Conservation (phyloP, 2,797 vertebrate species). For the Eospalax fontanierii region DNA sequence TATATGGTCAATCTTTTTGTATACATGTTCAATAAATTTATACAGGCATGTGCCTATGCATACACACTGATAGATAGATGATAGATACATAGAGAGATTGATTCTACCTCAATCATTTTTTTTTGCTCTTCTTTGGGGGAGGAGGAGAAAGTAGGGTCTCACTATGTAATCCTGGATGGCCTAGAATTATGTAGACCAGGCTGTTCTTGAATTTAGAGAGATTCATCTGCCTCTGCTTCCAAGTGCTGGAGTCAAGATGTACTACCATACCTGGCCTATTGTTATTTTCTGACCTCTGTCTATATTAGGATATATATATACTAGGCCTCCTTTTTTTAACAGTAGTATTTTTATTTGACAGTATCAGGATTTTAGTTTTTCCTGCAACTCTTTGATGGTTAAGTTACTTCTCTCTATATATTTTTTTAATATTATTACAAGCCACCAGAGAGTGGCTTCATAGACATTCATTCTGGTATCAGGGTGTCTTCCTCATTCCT, state of each 20-base stretch:
- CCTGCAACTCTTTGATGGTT: neutral
- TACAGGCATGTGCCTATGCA: neutral
- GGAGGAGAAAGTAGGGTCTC: neutral
- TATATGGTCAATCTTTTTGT: neutral
- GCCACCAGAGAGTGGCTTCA: too few relatives aligned
- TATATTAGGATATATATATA: neutral
- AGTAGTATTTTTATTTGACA: constrained; percentile 60
- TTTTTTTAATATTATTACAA: too few relatives aligned
- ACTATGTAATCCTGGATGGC: neutral
- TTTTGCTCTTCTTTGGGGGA: too few relatives aligned
- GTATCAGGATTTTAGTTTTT: neutral
- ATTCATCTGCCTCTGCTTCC: neutral
- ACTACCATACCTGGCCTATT: neutral
- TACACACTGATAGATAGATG: neutral
- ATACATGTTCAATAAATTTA: neutral
- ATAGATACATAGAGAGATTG: too few relatives aligned
- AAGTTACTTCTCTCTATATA: too few relatives aligned
- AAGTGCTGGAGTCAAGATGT: neutral
- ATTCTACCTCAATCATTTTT: too few relatives aligned
- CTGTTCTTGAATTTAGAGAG: neutral
- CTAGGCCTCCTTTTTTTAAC: constrained; percentile 20
- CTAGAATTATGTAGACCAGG: neutral
- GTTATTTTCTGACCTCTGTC: constrained; percentile 46
- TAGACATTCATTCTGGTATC: too few relatives aligned
- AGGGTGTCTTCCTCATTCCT: neutral